Evolutionary conservation across 2,113 vertebrate species (phyloP), one percentile per base, ranked within the genome.

Genomic region (Alligator sinensis): DNA sequence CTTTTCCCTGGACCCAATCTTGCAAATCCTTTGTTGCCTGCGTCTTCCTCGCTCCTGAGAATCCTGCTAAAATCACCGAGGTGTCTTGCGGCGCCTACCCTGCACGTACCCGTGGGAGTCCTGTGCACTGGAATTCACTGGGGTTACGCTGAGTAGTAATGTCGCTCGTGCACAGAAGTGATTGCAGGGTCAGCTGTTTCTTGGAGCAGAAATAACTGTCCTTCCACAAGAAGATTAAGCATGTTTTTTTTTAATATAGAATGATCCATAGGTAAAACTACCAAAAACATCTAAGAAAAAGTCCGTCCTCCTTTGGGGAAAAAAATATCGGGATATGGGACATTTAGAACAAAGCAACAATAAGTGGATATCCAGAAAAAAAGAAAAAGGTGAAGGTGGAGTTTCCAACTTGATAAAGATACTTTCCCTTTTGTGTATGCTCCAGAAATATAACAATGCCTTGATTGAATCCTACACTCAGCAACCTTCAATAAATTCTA

Each of bases 401-500:
- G 77, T 97, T 95, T 96, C 94, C 89, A 74, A 91, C 80, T 87
- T 76, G 80, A 0, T 15, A 86, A 92, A 97, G 97, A 92, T 95
- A 28, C 92, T 93, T 83, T 78, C 78, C 87, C 84, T 34, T 78
- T 28, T 5, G 1, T 63, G 76, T 92, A 87, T 91, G 76, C 82
- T 77, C 91, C 13, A 1, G 61, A 96, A 94, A 91, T 78, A 90
- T 80, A 97, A 94, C 13, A 55, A 76, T 5, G 79, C 95, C 94
- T 95, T 96, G 92, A 95, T 14, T 66, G 77, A 81, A 77, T 2
- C 91, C 90, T 89, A 95, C 96, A 93, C 87, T 95, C 89, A 11
- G 66, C 84, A 88, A 94, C 66, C 93, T 96, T 96, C 96, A 95
- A 95, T 97, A 95, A 97, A 96, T 92, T 95, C 96, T 94, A 87